Evolutionary conservation across 2,797 vertebrate genomes (phyloP).

Genomic region (Antrozous pallidus): DNA sequence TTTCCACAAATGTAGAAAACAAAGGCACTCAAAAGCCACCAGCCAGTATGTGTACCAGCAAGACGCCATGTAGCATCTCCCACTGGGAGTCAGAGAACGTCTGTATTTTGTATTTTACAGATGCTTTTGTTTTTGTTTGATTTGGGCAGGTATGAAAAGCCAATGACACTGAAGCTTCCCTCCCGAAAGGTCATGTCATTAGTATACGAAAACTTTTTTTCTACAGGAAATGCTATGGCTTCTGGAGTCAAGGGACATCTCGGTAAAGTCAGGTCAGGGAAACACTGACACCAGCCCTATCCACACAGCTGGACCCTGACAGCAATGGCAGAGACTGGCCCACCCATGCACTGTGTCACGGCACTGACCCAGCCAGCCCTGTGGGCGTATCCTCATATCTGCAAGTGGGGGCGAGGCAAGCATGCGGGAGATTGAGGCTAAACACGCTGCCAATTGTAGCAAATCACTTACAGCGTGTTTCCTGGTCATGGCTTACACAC

Average conservation of each 20-base stretch:
- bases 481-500: neutral
- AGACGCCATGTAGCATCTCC: neutral
- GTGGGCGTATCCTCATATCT: neutral
- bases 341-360: accelerated
- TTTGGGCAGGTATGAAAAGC: constrained; percentile 38
- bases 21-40: neutral
- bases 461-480: neutral
- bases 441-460: neutral
- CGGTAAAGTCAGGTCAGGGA: neutral
- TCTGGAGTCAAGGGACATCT: neutral
- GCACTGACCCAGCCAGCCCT: neutral
- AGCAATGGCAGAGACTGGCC: too few species aligned
- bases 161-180: neutral
- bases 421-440: neutral
- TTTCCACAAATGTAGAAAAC: neutral
- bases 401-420: neutral
- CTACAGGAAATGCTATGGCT: neutral
- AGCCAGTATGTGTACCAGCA: accelerated
- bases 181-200: constrained; percentile 34
- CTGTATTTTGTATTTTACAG: neutral
- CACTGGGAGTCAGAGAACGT: neutral
- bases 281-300: neutral
- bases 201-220: constrained; percentile 45
- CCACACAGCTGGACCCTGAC: neutral
- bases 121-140: neutral